Conservation (phyloP, 2,888 invertebrate species). For the Eupithecia abbreviata region DNA sequence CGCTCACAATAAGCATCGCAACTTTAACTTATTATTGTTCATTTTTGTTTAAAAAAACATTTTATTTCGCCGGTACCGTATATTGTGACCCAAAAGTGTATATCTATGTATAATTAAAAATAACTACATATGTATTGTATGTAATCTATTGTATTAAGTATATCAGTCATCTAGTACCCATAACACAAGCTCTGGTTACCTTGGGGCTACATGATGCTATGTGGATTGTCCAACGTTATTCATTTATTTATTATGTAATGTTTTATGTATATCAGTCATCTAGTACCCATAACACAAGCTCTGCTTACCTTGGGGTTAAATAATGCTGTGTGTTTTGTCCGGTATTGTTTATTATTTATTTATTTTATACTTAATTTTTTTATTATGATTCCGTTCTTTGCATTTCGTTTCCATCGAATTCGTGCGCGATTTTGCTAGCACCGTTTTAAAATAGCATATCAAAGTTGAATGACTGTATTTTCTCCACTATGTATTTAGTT, state of each 20-base stretch:
- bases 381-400: not conserved
- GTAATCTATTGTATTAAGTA: too few relatives aligned
- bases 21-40: not conserved
- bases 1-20: not conserved
- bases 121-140: too few relatives aligned
- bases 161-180: too few relatives aligned
- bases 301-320: too few relatives aligned
- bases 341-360: not conserved
- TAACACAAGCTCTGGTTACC: too few relatives aligned
- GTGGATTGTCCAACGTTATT: too few relatives aligned
- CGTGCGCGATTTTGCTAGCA: not conserved
- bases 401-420: not conserved
- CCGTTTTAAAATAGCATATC: not conserved
- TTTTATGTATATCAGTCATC: too few relatives aligned
- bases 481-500: slow-evolving; percentile 22
- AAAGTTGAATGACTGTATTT: not conserved
- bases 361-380: not conserved
- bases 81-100: not conserved
- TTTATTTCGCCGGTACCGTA: not conserved
- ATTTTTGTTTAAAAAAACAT: not conserved
- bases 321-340: too few relatives aligned
- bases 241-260: too few relatives aligned
- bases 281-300: too few relatives aligned
- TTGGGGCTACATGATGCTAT: too few relatives aligned
- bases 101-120: too few relatives aligned